Conservation (phyloP, 1,140 invertebrate species). For the Meloidogyne floridensis region DNA sequence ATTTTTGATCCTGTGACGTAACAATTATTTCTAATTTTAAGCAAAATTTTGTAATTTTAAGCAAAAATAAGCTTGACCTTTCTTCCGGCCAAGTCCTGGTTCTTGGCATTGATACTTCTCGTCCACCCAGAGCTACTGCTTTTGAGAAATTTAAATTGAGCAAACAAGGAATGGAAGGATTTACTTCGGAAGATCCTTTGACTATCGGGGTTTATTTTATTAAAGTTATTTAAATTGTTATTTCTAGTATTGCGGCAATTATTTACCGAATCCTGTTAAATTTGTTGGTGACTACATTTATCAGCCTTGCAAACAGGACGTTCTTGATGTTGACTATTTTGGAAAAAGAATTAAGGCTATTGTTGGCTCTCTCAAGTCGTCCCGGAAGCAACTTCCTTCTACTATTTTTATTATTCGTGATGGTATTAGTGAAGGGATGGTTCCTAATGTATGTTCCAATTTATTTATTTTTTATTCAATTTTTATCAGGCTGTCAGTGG, state of each 20-base stretch:
- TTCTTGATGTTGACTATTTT: slow-evolving; percentile 9
- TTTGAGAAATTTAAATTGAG: slow-evolving; percentile 19
- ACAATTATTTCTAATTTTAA: slow-evolving; percentile 10
- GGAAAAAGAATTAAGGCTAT: not conserved
- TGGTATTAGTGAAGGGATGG: slow-evolving; percentile 34
- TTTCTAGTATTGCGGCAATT: slow-evolving; percentile 33
- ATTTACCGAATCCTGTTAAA: slow-evolving; percentile 19
- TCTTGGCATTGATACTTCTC: slow-evolving; percentile 30
- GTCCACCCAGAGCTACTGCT: slow-evolving; percentile 27
- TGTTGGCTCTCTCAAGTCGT: not conserved
- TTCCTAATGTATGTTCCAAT: slow-evolving; percentile 15
- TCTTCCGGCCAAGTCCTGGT: slow-evolving; percentile 33
- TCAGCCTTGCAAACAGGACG: slow-evolving; percentile 14
- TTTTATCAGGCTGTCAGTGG: not conserved
- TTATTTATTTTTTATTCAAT: not conserved
- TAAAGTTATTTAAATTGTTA: not conserved
- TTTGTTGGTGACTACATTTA: slow-evolving; percentile 37
- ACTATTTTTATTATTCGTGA: slow-evolving; percentile 35
- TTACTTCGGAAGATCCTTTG: slow-evolving; percentile 27
- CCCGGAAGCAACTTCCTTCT: slow-evolving; percentile 12
- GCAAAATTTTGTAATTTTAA: slow-evolving; percentile 15
- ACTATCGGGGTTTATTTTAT: slow-evolving; percentile 21
- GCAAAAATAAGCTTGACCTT: slow-evolving; percentile 31
- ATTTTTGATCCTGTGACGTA: slow-evolving; percentile 23
- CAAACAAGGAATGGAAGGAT: slow-evolving; percentile 9